These are phyloP conservation scores for Cricetomys ansorgei DNA, from an alignment of 2,113 vertebrate species.

Conservation along the genomic window DNA sequence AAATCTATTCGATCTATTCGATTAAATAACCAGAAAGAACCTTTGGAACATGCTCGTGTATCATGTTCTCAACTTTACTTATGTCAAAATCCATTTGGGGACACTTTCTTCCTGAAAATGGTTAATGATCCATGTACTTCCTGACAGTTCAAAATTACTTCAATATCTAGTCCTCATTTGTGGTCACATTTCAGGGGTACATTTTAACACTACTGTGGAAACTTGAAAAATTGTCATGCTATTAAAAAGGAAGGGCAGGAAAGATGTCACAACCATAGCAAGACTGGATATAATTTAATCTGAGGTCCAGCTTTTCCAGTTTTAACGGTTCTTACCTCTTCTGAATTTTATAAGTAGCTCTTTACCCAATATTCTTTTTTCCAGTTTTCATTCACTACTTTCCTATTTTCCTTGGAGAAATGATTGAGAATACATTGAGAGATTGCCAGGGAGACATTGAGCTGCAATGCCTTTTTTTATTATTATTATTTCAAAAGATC, in stretches of 20 bases:
- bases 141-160: slow-evolving; percentile 70
- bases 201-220: slow-evolving; percentile 54
- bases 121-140: slow-evolving; percentile 73
- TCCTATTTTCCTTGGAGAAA: slow-evolving; percentile 4
- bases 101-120: slow-evolving; percentile 67
- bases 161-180: slow-evolving; percentile 37
- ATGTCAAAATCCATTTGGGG: slow-evolving; percentile 69
- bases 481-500: not conserved
- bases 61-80: slow-evolving; percentile 70
- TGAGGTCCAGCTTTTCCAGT: slow-evolving; percentile 28
- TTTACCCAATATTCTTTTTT: not conserved
- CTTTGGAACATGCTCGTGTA: slow-evolving; percentile 64
- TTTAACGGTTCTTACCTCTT: slow-evolving; percentile 54
- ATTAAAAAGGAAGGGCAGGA: slow-evolving; percentile 61
- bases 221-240: slow-evolving; percentile 61
- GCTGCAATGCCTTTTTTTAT: not conserved
- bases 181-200: slow-evolving; percentile 38
- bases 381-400: not conserved
- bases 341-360: slow-evolving; percentile 5
- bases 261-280: slow-evolving; percentile 56
- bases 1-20: slow-evolving; percentile 53
- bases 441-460: not conserved
- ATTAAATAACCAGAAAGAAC: slow-evolving; percentile 70
- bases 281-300: slow-evolving; percentile 31
- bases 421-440: not conserved